Evolutionary conservation across 2,113 vertebrate genomes (phyloP).

Genomic region (human): GRCh38 chr2:122018501-122019000

Average conservation of each 20-base stretch:
- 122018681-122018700: no score
- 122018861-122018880: fast-evolving
- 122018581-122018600: no score
- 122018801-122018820: fast-evolving
- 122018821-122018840: neutral
- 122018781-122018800: neutral
- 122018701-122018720: neutral
- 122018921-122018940: fast-evolving
- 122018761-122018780: neutral
- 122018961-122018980: no score
- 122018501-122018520: no score
- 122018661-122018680: no score
- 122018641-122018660: no score
- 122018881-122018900: no score
- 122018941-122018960: neutral
- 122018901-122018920: neutral
- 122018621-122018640: no score
- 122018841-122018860: neutral
- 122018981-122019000: neutral
- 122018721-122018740: neutral
- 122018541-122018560: no score
- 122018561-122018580: no score
- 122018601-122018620: no score
- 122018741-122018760: neutral
- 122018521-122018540: no score